Base-by-base conservation (phyloP, 2,888 invertebrate species). In the Pheosia gnoma region DNA sequence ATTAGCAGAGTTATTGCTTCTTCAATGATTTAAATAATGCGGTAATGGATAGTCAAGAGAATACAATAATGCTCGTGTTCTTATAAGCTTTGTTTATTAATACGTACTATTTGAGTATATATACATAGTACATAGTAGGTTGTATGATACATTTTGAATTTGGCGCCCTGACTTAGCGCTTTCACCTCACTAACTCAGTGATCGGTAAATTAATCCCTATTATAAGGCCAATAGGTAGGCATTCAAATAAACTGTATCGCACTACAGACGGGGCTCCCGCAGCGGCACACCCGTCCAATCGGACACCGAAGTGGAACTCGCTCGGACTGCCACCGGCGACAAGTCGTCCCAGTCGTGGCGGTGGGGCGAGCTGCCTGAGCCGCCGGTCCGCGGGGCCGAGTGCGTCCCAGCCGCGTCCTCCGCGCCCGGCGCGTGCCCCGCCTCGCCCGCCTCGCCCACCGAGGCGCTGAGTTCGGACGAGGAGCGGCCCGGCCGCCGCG, bases 221-320 rank as follows among this genome's bases (percentile, higher is more conserved):
- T 25, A 41, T 41, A 41, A 41, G 41, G 3, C 41, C 41, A 5
- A 41, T 41, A 41, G 25, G 25, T 47, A 47, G 11, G 47, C 11
- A n/a, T 11, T n/a, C 0, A n/a, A 11, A n/a, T 47, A 11, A n/a
- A 47, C 5, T 5, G 4, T 51, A 54, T 37, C 6, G 55, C 11
- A 45, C 45, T 13, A 61, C 56, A 60, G 59, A 76, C 88, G 90
- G 74, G 86, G 94, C 66, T 96, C 96, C 47, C 95, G 98, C 65
- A 96, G 97, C 51, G 96, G 96, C 69, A 97, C 98, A 11, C 98
- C 98, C 7, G 96, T 97, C 66, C 98, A 98, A 86, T 98, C 98
- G 53, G 99, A 99, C 88, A 98, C 98, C 0, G 99, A 99, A 85
- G 96, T 98, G 81, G 99, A 99, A 88, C 92, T 96, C 80, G 95